These are phyloP conservation scores for Standfussiana lucernea DNA, from an alignment of 2,888 invertebrate species.

Conservation along the genomic window DNA sequence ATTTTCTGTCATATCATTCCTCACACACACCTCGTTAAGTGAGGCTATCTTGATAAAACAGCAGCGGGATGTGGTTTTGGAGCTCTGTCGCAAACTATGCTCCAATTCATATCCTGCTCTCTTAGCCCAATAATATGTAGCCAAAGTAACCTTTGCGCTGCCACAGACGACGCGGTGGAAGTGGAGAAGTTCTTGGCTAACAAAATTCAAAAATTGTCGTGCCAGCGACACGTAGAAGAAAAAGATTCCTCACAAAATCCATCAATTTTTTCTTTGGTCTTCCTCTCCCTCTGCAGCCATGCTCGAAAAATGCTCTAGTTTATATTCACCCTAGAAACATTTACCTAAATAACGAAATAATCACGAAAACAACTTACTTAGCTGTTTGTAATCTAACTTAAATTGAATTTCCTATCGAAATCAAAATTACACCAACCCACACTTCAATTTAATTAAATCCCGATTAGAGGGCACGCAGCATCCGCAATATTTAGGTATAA, in stretches of 20 bases:
- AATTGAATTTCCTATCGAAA: conserved; percentile 42
- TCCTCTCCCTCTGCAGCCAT: not conserved
- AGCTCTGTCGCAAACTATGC: too few species aligned
- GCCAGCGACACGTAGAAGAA: too few species aligned
- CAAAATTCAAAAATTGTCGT: too few species aligned
- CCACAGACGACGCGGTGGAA: too few species aligned
- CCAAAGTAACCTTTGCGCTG: too few species aligned
- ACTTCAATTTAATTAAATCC: conserved; percentile 57
- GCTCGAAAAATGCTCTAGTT: not conserved
- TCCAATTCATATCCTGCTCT: too few species aligned
- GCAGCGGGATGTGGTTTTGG: too few species aligned
- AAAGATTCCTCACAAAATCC: not conserved
- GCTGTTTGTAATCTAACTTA: conserved; percentile 1
- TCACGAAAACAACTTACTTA: not conserved
- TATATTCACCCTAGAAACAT: not conserved
- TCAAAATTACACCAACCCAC: conserved; percentile 25
- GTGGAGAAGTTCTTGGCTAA: too few species aligned
- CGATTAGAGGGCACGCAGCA: conserved; percentile 60
- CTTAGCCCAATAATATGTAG: too few species aligned
- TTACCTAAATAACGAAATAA: not conserved
- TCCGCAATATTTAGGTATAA: conserved; percentile 71
- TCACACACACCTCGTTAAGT: too few species aligned
- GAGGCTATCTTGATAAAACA: too few species aligned
- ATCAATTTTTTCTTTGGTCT: not conserved
- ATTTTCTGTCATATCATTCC: not conserved